These are phyloP conservation scores for Lepeophtheirus salmonis DNA, from an alignment of 1,140 invertebrate genomes.

Conservation along the genomic window DNA sequence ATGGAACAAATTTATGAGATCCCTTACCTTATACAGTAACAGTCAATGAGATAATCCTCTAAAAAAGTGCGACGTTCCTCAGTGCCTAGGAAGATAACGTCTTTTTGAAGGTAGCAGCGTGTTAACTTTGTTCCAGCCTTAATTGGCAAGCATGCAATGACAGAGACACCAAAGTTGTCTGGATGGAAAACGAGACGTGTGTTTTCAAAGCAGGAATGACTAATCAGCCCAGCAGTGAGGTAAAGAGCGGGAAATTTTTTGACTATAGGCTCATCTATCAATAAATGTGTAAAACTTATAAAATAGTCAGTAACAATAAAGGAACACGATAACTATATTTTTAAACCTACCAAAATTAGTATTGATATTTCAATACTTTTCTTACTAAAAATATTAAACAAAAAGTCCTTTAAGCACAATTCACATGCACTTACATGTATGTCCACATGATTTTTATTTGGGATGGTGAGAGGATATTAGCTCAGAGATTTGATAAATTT, in stretches of 20 bases:
- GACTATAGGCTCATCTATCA: background rate
- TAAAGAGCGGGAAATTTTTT: conserved; percentile 8
- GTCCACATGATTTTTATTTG: too few species aligned
- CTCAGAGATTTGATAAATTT: too few species aligned
- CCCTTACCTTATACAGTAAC: conserved; percentile 8
- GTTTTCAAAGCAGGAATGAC: background rate
- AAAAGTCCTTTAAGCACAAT: too few species aligned
- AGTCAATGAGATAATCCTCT: background rate
- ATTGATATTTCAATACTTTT: background rate
- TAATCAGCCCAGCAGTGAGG: background rate
- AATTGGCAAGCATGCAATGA: background rate
- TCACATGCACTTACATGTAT: too few species aligned
- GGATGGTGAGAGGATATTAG: too few species aligned
- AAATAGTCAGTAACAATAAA: too few species aligned
- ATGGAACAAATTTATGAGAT: too few species aligned
- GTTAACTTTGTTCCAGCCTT: background rate
- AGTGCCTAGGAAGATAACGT: background rate
- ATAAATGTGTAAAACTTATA: too few species aligned
- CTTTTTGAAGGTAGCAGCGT: background rate
- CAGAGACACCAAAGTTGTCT: background rate
- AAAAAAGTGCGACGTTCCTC: background rate
- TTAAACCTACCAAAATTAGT: background rate
- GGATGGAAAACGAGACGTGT: background rate
- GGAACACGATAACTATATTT: background rate
- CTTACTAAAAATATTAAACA: too few species aligned